Evolutionary conservation across 2,113 vertebrate species (phyloP).

Genomic region (Crotalus horridus): DNA sequence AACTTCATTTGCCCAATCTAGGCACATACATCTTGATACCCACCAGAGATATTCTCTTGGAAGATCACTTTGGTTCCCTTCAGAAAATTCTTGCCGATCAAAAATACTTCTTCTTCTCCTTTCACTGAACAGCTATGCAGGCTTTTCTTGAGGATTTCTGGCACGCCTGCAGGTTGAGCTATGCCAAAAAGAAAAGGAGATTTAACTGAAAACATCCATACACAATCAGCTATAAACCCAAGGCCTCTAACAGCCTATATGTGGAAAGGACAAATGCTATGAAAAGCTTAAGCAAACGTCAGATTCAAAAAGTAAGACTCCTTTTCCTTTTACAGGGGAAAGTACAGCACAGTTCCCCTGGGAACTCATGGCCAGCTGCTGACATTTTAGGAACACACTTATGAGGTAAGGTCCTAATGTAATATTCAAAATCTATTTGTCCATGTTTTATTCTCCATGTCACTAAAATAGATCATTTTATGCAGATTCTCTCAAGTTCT

Average conservation of each 20-base stretch:
- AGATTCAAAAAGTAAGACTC: neutral
- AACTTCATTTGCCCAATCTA: neutral
- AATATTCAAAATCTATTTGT: neutral
- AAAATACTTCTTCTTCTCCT: slow-evolving; percentile 94
- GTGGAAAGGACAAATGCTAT: neutral
- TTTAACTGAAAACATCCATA: slow-evolving; percentile 36
- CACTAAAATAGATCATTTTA: neutral
- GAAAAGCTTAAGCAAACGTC: neutral
- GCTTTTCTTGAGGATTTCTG: slow-evolving; percentile 98
- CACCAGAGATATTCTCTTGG: slow-evolving; percentile 92
- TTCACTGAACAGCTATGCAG: slow-evolving; percentile 90
- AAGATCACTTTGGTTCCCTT: slow-evolving; percentile 99
- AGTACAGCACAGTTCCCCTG: neutral
- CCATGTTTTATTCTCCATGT: neutral
- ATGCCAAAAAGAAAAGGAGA: slow-evolving; percentile 25
- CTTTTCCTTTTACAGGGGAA: neutral
- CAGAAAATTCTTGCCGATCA: slow-evolving; percentile 98
- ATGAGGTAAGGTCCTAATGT: neutral
- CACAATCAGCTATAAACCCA: neutral
- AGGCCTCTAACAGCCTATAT: neutral
- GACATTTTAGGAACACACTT: slow-evolving; percentile 24
- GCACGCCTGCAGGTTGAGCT: slow-evolving; percentile 96
- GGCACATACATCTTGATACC: slow-evolving; percentile 42
- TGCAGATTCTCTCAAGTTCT: neutral
- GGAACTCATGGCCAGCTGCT: neutral